phyloP scores from a whole-genome alignment of 2,888 invertebrate genomes.

The Stenichneumon culpator region DNA sequence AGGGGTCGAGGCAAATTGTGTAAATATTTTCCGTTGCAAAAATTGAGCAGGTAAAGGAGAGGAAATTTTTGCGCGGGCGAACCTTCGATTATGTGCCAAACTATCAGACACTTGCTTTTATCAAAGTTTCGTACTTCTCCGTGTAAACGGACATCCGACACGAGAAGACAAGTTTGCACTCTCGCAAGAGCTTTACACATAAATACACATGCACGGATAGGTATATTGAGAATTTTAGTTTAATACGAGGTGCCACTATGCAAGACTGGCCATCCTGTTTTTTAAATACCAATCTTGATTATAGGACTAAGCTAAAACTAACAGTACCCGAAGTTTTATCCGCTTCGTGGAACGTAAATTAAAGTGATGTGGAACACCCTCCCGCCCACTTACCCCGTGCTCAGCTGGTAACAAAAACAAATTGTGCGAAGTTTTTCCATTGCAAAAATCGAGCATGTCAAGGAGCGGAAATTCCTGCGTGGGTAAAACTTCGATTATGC shows the following conservation, averaged over 20 bases:
- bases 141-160: background rate
- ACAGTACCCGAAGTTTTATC: too few species aligned
- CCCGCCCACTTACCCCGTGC: too few species aligned
- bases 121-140: background rate
- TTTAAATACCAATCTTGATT: background rate
- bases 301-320: too few species aligned
- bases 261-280: background rate
- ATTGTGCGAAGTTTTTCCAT: background rate
- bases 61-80: conserved; percentile 76
- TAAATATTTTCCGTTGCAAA: conserved; percentile 48
- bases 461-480: conserved; percentile 79
- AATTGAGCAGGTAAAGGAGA: conserved; percentile 82
- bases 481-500: conserved; percentile 71
- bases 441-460: conserved; percentile 79
- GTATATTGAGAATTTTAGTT: background rate
- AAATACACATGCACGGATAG: background rate
- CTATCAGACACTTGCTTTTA: background rate
- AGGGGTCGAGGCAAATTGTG: background rate
- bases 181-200: background rate
- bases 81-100: conserved; percentile 63
- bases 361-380: too few species aligned
- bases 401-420: too few species aligned
- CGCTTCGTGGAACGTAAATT: background rate
- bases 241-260: background rate
- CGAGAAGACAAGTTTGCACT: conserved; percentile 12